phyloP scores from a whole-genome alignment of 2,113 vertebrate genomes.

The Poeciliopsis occidentalis region DNA sequence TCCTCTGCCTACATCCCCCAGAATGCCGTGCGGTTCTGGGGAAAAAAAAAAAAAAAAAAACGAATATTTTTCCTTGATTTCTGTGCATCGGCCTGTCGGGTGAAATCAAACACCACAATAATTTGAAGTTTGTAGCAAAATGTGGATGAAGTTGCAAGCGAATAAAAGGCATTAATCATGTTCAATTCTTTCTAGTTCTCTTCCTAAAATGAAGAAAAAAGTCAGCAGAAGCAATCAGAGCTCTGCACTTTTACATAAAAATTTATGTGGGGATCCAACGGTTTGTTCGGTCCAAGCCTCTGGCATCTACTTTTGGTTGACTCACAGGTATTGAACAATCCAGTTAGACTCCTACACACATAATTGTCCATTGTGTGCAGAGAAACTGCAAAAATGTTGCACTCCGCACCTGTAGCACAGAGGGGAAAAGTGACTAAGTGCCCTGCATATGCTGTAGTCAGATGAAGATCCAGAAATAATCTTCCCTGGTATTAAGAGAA shows the following conservation, averaged over 20 bases:
- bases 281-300: conserved; percentile 36
- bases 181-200: neutral
- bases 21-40: no score
- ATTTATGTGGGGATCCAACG: conserved; percentile 54
- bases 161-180: neutral
- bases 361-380: conserved; percentile 50
- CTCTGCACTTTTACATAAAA: conserved; percentile 50
- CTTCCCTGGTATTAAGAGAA: conserved; percentile 23
- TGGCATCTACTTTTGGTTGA: conserved; percentile 59
- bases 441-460: conserved; percentile 29
- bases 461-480: conserved; percentile 60
- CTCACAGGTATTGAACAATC: conserved; percentile 62
- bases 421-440: conserved; percentile 60
- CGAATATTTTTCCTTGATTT: no score
- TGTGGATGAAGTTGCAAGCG: neutral
- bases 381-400: conserved; percentile 45
- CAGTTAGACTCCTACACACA: conserved; percentile 60
- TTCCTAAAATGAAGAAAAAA: conserved; percentile 10
- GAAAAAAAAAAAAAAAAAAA: no score
- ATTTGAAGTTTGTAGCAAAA: no score
- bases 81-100: no score
- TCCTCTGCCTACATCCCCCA: no score
- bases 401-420: conserved; percentile 55
- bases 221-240: conserved; percentile 21
- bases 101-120: no score